Evolutionary conservation across 2,113 vertebrate genomes (phyloP), one percentile per base, ranked within the genome.

Genomic region (Esox niger): DNA sequence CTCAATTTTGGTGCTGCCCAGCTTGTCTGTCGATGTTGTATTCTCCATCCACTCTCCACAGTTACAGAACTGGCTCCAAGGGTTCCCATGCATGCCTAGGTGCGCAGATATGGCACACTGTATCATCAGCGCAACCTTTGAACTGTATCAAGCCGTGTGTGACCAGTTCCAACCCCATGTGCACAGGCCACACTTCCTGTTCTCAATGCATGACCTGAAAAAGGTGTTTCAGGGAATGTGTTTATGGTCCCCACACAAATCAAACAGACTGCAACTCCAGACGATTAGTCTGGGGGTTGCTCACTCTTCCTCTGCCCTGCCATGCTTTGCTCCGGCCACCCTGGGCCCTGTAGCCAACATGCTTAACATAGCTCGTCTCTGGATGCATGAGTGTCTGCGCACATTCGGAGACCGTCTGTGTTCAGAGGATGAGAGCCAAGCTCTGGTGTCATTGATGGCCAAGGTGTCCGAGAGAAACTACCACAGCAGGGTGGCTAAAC

Each of bases 341-440:
- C 31, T 66, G 5, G 55, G 57, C 32, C 27, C 61, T 15, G 20
- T 29, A 52, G 69, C 66, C 20, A 66, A 58, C 69, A 26, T 87
- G 73, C 76, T 87, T 68, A 79, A 76, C 20, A 75, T 94, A 13
- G 61, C 82, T 2, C 89, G 87, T 8, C 88, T 96, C 7, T 96
- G 94, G 95, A 79, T 92, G 77, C 94, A 95, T 0, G 95, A 96
- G 76, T 91, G 92, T 61, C 84, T 92, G 74, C 92, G 91, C 3
- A 94, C 89, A 0, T 96, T 95, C 49, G 70, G 86, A 27, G 94
- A 95, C 71, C 85, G 89, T 1, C 76, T 95, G 7, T 70, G 79
- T 56, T 88, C 88, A 4, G 73, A 83, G 4, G 66, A 67, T 3
- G 91, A 93, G 46, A 80, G 65, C 1, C 74, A 79, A 31, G 55